phyloP scores from a whole-genome alignment of 2,797 vertebrate species.

The Sibirionetta formosa region DNA sequence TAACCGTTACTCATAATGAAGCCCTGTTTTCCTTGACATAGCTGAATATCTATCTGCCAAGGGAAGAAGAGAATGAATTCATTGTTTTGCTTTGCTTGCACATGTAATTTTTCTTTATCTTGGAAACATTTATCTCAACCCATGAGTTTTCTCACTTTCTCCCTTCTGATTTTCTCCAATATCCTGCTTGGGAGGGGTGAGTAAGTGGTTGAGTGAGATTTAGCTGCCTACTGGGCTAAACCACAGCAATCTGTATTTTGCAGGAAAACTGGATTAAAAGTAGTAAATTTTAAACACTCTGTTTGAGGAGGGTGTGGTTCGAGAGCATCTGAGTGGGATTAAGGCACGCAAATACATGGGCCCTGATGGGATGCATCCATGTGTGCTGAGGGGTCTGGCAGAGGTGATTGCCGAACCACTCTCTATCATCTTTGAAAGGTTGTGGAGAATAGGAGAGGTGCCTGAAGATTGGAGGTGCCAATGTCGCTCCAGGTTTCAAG shows the following conservation, averaged over 20 bases:
- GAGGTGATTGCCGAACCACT: no score
- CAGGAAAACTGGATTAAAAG: background rate
- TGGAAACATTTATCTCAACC: background rate
- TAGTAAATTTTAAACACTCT: no score
- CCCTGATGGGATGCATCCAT: no score
- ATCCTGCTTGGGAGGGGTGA: background rate
- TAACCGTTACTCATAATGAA: background rate
- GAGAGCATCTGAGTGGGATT: no score
- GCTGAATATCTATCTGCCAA: background rate
- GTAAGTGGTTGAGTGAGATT: background rate
- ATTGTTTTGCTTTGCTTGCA: background rate
- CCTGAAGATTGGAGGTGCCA: no score
- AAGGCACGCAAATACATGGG: no score
- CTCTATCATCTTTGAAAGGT: no score
- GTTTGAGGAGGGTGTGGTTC: no score
- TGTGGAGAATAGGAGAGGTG: no score
- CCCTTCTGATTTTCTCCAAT: background rate
- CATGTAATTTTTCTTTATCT: background rate
- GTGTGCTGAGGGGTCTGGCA: no score
- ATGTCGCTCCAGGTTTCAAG: no score
- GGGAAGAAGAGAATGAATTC: background rate
- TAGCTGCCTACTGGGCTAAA: background rate
- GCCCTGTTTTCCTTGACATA: background rate
- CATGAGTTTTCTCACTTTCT: background rate
- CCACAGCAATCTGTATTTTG: background rate